Conservation (phyloP, 1,140 invertebrate genomes). For the Leguminivora glycinivorella region DNA sequence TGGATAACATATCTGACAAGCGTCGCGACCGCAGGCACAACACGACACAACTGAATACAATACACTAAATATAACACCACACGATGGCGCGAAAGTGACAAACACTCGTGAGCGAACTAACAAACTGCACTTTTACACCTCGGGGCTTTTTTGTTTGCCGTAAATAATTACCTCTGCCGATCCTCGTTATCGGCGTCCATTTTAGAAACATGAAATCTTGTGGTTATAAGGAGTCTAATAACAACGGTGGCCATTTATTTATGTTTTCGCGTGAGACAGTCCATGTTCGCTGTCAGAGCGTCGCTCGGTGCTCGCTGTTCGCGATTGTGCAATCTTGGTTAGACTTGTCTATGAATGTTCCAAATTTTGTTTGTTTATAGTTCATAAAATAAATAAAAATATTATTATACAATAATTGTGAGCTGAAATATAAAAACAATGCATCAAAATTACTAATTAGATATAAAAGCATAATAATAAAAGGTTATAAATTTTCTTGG, state of each 20-base stretch:
- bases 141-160: not conserved
- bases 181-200: constrained; percentile 66
- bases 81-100: constrained; percentile 71
- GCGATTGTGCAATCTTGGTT: constrained; percentile 29
- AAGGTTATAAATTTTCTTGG: not conserved
- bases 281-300: constrained; percentile 63
- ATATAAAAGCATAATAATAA: not conserved
- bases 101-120: not conserved
- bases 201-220: constrained; percentile 70
- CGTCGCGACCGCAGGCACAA: constrained; percentile 51
- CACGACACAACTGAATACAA: constrained; percentile 44
- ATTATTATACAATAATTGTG: not conserved
- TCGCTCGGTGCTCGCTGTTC: constrained; percentile 47
- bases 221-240: constrained; percentile 71
- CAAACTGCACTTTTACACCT: constrained; percentile 12
- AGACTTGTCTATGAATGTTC: constrained; percentile 38
- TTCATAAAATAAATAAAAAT: not conserved
- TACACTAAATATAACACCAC: constrained; percentile 17
- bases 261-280: constrained; percentile 69
- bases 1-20: constrained; percentile 68
- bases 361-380: not conserved
- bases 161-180: constrained; percentile 52
- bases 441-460: not conserved
- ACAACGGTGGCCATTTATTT: constrained; percentile 77
- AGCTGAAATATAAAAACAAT: not conserved